Conservation (phyloP, 2,113 vertebrate species). For the Heterochromis multidens region DNA sequence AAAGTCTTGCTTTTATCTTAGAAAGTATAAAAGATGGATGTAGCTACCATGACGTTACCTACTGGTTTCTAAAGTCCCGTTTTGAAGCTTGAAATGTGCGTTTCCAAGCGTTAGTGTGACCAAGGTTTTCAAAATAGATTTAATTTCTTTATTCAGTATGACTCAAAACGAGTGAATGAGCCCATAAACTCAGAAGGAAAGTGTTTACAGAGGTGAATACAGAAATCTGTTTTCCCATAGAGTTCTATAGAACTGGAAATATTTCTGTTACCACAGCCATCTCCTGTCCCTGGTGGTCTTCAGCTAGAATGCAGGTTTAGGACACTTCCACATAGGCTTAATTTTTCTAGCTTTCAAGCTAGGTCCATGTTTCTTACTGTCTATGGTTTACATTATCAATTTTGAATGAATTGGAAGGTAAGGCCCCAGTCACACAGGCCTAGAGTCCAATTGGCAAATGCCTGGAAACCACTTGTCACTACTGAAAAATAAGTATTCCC, state of each 20-base stretch:
- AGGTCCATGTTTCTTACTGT: accelerated
- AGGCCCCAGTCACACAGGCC: no score
- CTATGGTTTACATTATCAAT: not conserved
- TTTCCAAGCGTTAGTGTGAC: not conserved
- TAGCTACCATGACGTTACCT: not conserved
- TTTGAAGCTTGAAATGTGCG: not conserved
- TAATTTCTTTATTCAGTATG: not conserved
- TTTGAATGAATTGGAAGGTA: not conserved
- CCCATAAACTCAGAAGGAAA: not conserved
- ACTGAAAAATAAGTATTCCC: not conserved
- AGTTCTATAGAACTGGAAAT: not conserved
- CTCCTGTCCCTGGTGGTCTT: not conserved
- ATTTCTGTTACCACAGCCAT: not conserved
- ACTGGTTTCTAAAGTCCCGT: not conserved
- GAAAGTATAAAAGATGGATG: not conserved
- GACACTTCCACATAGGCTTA: not conserved
- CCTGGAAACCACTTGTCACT: not conserved
- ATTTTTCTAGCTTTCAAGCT: not conserved
- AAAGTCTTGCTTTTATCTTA: no score
- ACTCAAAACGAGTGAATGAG: not conserved
- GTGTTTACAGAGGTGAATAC: not conserved
- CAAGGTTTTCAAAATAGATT: not conserved
- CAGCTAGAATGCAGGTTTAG: not conserved
- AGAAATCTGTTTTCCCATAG: not conserved
- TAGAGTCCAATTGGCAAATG: not conserved